Evolutionary conservation across 2,113 vertebrate genomes (phyloP).

Genomic region (Nerophis lumbriciformis): DNA sequence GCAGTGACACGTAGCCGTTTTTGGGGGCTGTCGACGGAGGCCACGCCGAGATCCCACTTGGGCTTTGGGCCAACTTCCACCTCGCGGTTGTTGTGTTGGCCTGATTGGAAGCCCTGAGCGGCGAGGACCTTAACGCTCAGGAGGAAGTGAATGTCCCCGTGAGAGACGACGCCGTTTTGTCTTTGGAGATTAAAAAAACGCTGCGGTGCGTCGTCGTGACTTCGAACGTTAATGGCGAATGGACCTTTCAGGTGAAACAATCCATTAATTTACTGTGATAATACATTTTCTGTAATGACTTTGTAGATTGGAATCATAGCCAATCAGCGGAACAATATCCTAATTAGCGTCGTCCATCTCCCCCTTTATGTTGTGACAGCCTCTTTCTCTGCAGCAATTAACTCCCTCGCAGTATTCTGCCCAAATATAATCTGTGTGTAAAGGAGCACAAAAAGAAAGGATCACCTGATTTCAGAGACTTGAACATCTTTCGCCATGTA

Average conservation of each 20-base stretch:
- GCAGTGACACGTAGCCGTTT: slow-evolving; percentile 80
- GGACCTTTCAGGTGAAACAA: slow-evolving; percentile 63
- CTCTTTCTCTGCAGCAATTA: slow-evolving; percentile 8
- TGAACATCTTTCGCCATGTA: slow-evolving; percentile 81
- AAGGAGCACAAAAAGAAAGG: slow-evolving; percentile 3
- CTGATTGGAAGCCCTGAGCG: slow-evolving; percentile 66
- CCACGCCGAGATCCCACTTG: slow-evolving; percentile 85
- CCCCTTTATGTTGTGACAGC: slow-evolving; percentile 3
- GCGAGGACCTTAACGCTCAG: slow-evolving; percentile 80
- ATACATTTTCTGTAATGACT: not conserved
- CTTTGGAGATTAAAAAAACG: slow-evolving; percentile 69
- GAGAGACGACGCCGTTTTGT: slow-evolving; percentile 51
- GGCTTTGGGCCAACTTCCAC: slow-evolving; percentile 77
- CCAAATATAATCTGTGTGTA: slow-evolving; percentile 9
- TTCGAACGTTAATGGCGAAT: slow-evolving; percentile 72
- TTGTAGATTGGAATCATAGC: slow-evolving; percentile 18
- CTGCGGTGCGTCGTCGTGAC: slow-evolving; percentile 78
- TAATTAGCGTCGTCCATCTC: not conserved
- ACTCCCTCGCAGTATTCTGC: slow-evolving; percentile 8
- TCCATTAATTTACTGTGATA: slow-evolving; percentile 7
- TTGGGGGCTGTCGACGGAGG: slow-evolving; percentile 74
- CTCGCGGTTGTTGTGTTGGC: slow-evolving; percentile 85
- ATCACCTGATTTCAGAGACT: slow-evolving; percentile 74
- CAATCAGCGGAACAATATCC: slow-evolving; percentile 6
- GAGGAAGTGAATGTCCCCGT: slow-evolving; percentile 55